A percentile compares a stretch with the other conserved stretches of the same genome.
Evolutionary conservation across 2,888 invertebrate genomes (phyloP).

Genomic region (Synergus laeviventris): DNA sequence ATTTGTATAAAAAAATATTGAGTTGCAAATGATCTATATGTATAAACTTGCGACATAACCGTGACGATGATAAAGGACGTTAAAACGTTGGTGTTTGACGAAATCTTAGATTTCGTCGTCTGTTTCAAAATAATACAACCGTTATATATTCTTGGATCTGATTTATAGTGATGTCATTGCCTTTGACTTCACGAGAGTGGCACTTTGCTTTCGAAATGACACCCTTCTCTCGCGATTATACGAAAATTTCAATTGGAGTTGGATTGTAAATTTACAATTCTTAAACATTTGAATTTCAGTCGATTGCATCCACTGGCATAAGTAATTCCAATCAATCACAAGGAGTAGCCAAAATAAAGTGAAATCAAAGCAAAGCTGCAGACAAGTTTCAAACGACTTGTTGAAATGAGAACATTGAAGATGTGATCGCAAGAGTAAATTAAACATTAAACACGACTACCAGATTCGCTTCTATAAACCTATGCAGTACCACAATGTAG

Average conservation of each 20-base stretch:
- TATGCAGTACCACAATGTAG: constrained; percentile 18
- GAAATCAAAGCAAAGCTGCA: background rate
- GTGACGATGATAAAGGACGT: constrained; percentile 17
- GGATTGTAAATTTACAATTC: no score
- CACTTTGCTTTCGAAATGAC: background rate
- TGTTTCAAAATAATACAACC: constrained; percentile 26
- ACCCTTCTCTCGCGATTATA: background rate
- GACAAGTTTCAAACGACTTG: background rate
- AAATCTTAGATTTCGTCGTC: background rate
- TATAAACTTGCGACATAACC: constrained; percentile 28
- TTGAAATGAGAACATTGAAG: background rate
- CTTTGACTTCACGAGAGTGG: background rate
- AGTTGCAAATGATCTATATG: constrained; percentile 30
- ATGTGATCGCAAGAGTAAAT: background rate
- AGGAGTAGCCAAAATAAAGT: background rate
- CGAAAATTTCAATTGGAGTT: no score
- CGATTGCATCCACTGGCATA: background rate
- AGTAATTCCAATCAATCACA: background rate
- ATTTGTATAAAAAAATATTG: constrained; percentile 1
- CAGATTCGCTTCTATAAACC: background rate
- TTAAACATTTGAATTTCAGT: no score
- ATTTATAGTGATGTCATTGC: background rate
- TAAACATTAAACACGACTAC: background rate
- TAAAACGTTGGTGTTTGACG: constrained; percentile 22
- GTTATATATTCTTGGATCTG: constrained; percentile 9